These are phyloP conservation scores for Hypena proboscidalis DNA, from an alignment of 2,888 invertebrate species.

Conservation along the genomic window DNA sequence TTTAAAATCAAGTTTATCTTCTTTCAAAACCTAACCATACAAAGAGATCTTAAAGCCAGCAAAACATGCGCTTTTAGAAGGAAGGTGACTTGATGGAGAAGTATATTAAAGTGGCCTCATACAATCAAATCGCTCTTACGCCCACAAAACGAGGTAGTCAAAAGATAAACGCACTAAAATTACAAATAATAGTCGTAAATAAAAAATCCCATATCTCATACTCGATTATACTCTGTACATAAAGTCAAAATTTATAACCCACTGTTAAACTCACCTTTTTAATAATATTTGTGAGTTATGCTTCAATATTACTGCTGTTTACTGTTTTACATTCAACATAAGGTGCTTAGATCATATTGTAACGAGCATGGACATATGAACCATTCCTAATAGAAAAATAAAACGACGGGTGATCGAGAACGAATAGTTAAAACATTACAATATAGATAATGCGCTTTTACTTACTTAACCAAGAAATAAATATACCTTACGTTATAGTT, in stretches of 20 bases:
- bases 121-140: not conserved
- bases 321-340: conserved; percentile 20
- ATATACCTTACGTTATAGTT: no score
- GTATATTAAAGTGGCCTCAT: conserved; percentile 1
- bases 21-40: no score
- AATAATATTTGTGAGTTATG: conserved; percentile 36
- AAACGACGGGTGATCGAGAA: conserved; percentile 15
- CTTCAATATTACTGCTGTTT: conserved; percentile 18
- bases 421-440: conserved; percentile 6
- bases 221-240: conserved; percentile 35
- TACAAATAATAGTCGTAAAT: conserved; percentile 36
- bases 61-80: no score
- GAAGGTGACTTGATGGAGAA: no score
- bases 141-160: not conserved
- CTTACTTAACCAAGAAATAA: no score
- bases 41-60: no score
- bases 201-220: conserved; percentile 40
- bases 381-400: conserved; percentile 8
- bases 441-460: not conserved
- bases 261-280: conserved; percentile 28
- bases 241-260: conserved; percentile 40
- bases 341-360: conserved; percentile 6
- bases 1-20: no score
- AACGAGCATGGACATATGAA: conserved; percentile 2
- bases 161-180: conserved; percentile 15